Percentiles rank a stretch among this genome's conserved stretches.
Conservation (phyloP, 2,888 invertebrate species). For the Thysanoteuthis rhombus region DNA sequence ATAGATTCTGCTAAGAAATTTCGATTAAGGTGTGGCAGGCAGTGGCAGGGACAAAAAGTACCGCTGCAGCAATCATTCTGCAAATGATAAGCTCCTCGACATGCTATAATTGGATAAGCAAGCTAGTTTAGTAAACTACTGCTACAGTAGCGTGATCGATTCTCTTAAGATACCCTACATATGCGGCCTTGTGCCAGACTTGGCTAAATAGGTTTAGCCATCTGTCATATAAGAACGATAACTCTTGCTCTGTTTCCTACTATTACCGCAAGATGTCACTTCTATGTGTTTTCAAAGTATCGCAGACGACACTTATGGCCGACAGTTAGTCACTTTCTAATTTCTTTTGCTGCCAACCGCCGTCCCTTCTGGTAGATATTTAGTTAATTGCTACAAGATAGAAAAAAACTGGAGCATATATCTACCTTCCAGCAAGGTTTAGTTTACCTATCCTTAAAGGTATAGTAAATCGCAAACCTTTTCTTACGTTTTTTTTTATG, state of each 20-base stretch:
- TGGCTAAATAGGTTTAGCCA: no score
- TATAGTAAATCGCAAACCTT: background rate
- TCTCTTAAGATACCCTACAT: no score
- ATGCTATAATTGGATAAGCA: no score
- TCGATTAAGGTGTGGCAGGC: no score
- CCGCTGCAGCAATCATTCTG: no score
- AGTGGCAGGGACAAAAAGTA: no score
- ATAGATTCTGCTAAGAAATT: no score
- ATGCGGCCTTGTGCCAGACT: no score
- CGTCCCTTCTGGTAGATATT: background rate
- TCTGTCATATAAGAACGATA: background rate
- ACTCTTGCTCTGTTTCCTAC: background rate
- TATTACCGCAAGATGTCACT: background rate
- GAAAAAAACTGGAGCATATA: background rate
- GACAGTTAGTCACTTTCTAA: background rate
- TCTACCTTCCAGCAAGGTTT: conserved; percentile 1
- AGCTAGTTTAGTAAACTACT: no score
- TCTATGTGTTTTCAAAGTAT: background rate
- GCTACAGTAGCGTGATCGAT: no score
- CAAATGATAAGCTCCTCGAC: no score
- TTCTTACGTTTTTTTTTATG: background rate
- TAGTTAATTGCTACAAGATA: background rate
- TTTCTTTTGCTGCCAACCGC: background rate
- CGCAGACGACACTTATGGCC: conserved; percentile 12
- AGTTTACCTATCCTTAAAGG: background rate